Conservation (phyloP, 2,888 invertebrate species). For the Sicus ferrugineus region DNA sequence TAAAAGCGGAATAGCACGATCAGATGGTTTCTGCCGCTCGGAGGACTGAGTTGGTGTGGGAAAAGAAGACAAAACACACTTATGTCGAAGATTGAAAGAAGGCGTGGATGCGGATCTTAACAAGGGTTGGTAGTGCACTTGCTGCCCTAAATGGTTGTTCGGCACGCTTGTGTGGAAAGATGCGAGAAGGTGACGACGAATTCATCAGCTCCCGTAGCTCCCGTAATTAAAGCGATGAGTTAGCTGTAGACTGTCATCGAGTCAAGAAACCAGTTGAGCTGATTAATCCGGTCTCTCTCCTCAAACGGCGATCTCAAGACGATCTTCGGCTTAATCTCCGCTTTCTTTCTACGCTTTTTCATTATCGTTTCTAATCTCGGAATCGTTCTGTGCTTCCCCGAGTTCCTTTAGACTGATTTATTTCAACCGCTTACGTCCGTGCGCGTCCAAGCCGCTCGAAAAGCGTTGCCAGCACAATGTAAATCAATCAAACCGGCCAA, state of each 20-base stretch:
- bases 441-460: conserved; percentile 16
- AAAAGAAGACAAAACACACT: no score
- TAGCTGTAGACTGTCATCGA: no score
- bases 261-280: no score
- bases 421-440: conserved; percentile 1
- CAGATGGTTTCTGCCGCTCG: conserved; percentile 5
- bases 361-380: no score
- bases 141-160: conserved; percentile 1
- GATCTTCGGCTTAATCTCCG: no score
- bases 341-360: no score
- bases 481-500: conserved; percentile 60
- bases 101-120: not conserved
- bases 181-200: conserved; percentile 30
- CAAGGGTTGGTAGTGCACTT: not conserved
- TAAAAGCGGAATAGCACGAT: no score
- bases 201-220: not conserved
- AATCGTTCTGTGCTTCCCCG: not conserved
- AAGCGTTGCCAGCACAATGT: conserved; percentile 55
- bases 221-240: not conserved
- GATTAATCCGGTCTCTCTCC: no score
- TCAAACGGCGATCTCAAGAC: no score
- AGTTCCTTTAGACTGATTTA: conserved; percentile 18
- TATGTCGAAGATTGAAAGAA: not conserved
- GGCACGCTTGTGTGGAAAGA: not conserved
- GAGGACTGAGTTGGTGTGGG: no score